Evolutionary conservation across 1,140 invertebrate species (phyloP), one percentile per base, ranked within the genome.

Genomic region (Penaeus chinensis): DNA sequence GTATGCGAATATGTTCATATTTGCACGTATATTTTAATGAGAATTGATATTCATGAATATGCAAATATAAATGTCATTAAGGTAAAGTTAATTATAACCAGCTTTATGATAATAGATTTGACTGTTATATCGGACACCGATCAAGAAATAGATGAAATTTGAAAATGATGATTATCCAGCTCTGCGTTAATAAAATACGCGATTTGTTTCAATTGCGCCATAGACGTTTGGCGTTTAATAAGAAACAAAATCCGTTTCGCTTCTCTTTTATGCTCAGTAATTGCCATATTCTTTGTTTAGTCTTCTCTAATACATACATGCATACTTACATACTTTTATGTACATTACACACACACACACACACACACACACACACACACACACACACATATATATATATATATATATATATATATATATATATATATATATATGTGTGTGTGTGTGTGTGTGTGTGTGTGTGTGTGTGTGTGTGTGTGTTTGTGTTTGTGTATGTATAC

Each of bases 391-490:
- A 18, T 22, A 32, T 76, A 32, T 76, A 32, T 76, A 32, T 76
- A n/a, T 77, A n/a, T 77, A n/a, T 32, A 37, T 77, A n/a, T 27
- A 11, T 77, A 16, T 27, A 16, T 77, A 16, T 77, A 0, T 27
- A 10, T 77, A 10, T 77, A 10, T 19, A 10, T 77, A 10, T 77
- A 10, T 77, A 10, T 32, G 16, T 77, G 16, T 77, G 74, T 77
- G 71, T 76, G 71, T 76, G 71, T 76, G 71, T 76, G 71, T 76
- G 71, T 76, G 71, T 76, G 71, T 76, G 71, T 76, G 71, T 76
- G 71, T 76, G 71, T 76, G 71, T 76, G 71, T 76, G 71, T 76
- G 22, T 74, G 13, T 18, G 42, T 19, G 42, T 16, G 18, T n/a
- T 2, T 37, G 77, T 5, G 77, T 80, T 3, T 80, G 77, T 80